A percentile compares a stretch with the other conserved stretches of the same genome.
Conservation (phyloP, 1,140 invertebrate species). For the Drosophila subobscura region DNA sequence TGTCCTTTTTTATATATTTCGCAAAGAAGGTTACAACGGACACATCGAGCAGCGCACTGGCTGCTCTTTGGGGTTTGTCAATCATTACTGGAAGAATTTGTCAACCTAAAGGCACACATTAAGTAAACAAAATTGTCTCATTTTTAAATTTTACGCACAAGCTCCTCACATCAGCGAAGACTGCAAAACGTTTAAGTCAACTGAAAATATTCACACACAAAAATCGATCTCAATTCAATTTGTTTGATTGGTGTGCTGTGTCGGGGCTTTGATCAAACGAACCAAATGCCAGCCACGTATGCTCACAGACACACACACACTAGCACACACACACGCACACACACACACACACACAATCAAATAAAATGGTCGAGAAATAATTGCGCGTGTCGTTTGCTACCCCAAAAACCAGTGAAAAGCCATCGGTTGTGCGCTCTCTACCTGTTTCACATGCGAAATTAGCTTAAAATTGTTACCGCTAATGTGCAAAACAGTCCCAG, state of each 20-base stretch:
- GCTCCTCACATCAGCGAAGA: no score
- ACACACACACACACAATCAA: slow-evolving; percentile 42
- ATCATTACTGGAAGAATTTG: no score
- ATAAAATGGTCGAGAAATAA: slow-evolving; percentile 78
- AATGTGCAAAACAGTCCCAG: slow-evolving; percentile 59
- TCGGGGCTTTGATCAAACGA: slow-evolving; percentile 68
- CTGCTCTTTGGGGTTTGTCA: no score
- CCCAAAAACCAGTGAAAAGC: slow-evolving; percentile 57
- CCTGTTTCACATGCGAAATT: slow-evolving; percentile 78
- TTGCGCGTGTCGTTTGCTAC: slow-evolving; percentile 76
- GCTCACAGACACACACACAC: slow-evolving; percentile 25
- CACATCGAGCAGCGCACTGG: no score
- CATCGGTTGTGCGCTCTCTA: slow-evolving; percentile 48
- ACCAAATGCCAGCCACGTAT: slow-evolving; percentile 70
- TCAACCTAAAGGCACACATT: no score
- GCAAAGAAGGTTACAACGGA: not conserved
- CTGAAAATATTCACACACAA: slow-evolving; percentile 41
- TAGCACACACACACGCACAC: slow-evolving; percentile 11
- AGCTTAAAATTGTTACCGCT: slow-evolving; percentile 69
- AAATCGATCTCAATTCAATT: slow-evolving; percentile 79
- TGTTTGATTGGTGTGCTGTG: slow-evolving; percentile 63
- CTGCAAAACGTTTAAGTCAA: slow-evolving; percentile 25
- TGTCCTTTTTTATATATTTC: not conserved
- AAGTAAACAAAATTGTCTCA: not conserved
- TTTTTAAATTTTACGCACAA: not conserved